Evolutionary conservation across 2,113 vertebrate species (phyloP), one percentile per base, ranked within the genome.

Genomic region (Larimichthys polyactis): DNA sequence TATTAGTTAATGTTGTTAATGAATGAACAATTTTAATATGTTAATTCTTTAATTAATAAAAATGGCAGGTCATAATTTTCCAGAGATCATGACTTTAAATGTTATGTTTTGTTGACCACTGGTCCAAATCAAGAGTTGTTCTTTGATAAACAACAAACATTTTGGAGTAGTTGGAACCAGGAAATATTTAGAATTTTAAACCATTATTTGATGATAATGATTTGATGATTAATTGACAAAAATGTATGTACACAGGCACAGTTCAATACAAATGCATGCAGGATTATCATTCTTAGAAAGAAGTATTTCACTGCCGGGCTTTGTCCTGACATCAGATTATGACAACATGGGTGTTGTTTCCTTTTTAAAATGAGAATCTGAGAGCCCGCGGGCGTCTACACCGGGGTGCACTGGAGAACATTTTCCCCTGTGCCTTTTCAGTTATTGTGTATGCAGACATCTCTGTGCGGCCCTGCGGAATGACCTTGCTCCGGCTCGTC

Each of bases 401-500:
- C 62, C 2, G 22, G 10, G 40, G 52, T 62, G 16, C 62, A 20
- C 16, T n/a, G 54, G 43, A 62, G 81, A 75, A 64, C 60, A 43
- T 68, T 78, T 60, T 6, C 52, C 52, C 48, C 48, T 49, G 0
- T 78, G 76, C 32, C 58, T 82, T 40, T 73, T 1, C 66, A 80
- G 70, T 81, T 65, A 48, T 68, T 44, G 17, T 32, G 32, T 46
- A 79, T 58, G 46, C 64, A 68, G 78, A 67, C 40, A 29, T 73
- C 20, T 79, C 64, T 24, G 51, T 40, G n/a, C 51, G 3, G 16
- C 66, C 46, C 62, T 72, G 55, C 72, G 81, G 79, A 60, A n/a
- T 79, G 85, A 87, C 89, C 82, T 90, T 78, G 63, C 52, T 70
- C 72, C 63, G 68, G 71, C 36, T 86, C 69, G 60, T 87, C 82